These are phyloP conservation scores for Microplitis demolitor DNA, from an alignment of 1,140 invertebrate species.

Conservation along the genomic window DNA sequence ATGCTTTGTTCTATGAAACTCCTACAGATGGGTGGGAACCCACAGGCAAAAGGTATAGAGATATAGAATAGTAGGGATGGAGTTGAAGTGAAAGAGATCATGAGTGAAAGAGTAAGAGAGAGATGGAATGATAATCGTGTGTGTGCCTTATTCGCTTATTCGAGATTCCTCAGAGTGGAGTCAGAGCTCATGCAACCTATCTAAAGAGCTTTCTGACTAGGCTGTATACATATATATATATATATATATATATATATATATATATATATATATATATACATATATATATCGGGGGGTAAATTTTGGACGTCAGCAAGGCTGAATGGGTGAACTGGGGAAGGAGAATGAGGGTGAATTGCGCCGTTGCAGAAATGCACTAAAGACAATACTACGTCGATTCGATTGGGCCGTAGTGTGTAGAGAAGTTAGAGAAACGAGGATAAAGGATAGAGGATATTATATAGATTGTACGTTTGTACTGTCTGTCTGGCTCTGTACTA, in stretches of 20 bases:
- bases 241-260: not conserved
- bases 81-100: no score
- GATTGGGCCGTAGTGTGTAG: not conserved
- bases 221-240: not conserved
- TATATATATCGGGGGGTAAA: not conserved
- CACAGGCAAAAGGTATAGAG: not conserved
- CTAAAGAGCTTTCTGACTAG: not conserved
- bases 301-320: not conserved
- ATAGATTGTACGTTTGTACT: not conserved
- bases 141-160: constrained; percentile 1
- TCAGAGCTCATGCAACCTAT: not conserved
- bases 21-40: constrained; percentile 2
- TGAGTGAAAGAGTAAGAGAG: not conserved
- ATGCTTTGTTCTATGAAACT: constrained; percentile 48
- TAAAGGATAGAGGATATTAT: not conserved
- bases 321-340: no score
- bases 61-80: not conserved
- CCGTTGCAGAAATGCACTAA: not conserved
- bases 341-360: no score
- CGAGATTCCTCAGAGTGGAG: not conserved
- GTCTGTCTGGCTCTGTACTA: not conserved
- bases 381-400: not conserved
- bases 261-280: not conserved
- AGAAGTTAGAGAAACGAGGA: not conserved
- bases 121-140: constrained; percentile 14